phyloP scores from a whole-genome alignment of 37 sponge, comb jelly and placozoan species.

The Cladorhizidae sp. region DNA sequence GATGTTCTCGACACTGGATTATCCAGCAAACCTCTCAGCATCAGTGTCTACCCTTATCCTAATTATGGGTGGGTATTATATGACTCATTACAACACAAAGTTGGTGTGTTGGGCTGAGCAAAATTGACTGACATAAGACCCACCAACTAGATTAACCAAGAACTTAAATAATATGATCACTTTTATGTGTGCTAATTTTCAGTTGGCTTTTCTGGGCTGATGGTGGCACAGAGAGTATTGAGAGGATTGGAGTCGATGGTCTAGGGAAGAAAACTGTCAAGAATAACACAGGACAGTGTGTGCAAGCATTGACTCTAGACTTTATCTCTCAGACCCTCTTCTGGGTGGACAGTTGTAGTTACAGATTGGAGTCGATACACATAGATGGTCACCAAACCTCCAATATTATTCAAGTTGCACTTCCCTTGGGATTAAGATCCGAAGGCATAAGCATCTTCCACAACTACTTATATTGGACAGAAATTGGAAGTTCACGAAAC shows the following conservation, averaged over 20 bases:
- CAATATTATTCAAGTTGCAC: background rate
- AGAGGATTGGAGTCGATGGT: slow-evolving; percentile 22
- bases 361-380: background rate
- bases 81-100: background rate
- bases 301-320: slow-evolving; percentile 1
- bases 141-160: too few relatives aligned
- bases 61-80: slow-evolving; percentile 26
- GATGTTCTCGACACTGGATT: background rate
- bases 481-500: background rate
- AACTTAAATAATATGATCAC: too few relatives aligned
- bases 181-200: too few relatives aligned
- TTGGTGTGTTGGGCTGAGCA: too few relatives aligned
- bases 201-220: slow-evolving; percentile 50
- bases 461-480: slow-evolving; percentile 28
- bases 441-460: background rate
- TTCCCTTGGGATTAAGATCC: background rate
- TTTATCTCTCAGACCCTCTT: slow-evolving; percentile 11
- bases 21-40: background rate
- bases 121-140: too few relatives aligned
- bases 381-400: background rate
- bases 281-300: background rate
- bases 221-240: slow-evolving; percentile 6
- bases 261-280: background rate
- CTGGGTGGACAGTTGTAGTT: slow-evolving; percentile 21
- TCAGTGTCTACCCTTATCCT: slow-evolving; percentile 38